These are phyloP conservation scores for Oreocharis arfaki DNA, from an alignment of 2,113 vertebrate species.

Conservation along the genomic window DNA sequence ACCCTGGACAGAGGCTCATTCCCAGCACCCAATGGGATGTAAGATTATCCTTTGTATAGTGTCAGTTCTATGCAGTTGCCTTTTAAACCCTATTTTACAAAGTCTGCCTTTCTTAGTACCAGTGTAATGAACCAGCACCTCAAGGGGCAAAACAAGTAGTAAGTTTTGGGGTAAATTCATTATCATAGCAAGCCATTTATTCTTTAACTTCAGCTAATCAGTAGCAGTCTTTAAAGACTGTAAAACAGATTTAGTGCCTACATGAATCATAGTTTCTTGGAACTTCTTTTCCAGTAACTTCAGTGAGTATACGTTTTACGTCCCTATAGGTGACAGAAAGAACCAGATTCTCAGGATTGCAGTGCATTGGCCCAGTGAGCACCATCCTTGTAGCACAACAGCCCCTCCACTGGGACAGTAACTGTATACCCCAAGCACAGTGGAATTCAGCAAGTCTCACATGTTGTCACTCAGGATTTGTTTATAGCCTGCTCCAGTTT, in stretches of 20 bases:
- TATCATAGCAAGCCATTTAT: background rate
- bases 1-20: rapidly evolving
- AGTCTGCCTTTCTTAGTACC: background rate
- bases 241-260: background rate
- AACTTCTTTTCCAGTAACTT: background rate
- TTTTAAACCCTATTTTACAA: background rate
- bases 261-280: background rate
- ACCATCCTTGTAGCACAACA: background rate
- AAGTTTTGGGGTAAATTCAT: background rate
- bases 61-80: background rate
- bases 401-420: background rate
- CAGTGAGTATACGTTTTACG: background rate
- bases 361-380: background rate
- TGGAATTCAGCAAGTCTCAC: background rate
- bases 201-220: background rate
- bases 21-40: background rate
- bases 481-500: background rate
- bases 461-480: background rate
- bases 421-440: background rate
- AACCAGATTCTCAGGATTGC: background rate
- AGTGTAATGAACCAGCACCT: background rate
- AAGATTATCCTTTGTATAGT: background rate
- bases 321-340: background rate
- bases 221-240: background rate
- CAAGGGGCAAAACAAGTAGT: background rate